Percentiles rank a stretch among this genome's conserved stretches.
phyloP scores from a whole-genome alignment of 1,140 invertebrate species.

The Hycleus phaleratus region DNA sequence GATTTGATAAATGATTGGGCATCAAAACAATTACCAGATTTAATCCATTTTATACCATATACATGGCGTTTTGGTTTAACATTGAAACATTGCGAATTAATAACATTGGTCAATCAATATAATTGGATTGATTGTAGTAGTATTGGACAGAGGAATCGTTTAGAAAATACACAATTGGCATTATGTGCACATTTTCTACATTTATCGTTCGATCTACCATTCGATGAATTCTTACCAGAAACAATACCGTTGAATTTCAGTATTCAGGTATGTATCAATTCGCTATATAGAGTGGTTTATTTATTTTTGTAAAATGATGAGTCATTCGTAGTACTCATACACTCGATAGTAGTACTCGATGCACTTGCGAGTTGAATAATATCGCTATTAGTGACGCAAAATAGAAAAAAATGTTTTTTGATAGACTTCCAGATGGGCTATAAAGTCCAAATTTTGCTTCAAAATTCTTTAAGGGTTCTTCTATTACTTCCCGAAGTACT shows the following conservation, averaged over 20 bases:
- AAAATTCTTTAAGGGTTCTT: no score
- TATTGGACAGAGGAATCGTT: constrained; percentile 59
- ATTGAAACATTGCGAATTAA: constrained; percentile 91
- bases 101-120: constrained; percentile 91
- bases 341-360: no score
- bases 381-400: no score
- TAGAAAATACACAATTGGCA: constrained; percentile 86
- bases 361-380: no score
- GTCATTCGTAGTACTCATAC: no score
- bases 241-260: constrained; percentile 83
- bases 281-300: no score
- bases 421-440: no score
- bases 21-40: constrained; percentile 79
- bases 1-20: constrained; percentile 96
- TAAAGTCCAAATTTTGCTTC: no score
- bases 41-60: constrained; percentile 93
- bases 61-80: constrained; percentile 89
- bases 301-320: no score
- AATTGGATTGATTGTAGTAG: constrained; percentile 99
- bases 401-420: no score
- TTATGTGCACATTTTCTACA: constrained; percentile 91
- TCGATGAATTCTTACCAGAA: constrained; percentile 82
- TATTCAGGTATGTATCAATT: constrained; percentile 60
- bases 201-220: constrained; percentile 86
- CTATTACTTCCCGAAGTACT: no score